Base-by-base conservation (phyloP, 2,888 invertebrate genomes). In the Ophion obscuratus region DNA sequence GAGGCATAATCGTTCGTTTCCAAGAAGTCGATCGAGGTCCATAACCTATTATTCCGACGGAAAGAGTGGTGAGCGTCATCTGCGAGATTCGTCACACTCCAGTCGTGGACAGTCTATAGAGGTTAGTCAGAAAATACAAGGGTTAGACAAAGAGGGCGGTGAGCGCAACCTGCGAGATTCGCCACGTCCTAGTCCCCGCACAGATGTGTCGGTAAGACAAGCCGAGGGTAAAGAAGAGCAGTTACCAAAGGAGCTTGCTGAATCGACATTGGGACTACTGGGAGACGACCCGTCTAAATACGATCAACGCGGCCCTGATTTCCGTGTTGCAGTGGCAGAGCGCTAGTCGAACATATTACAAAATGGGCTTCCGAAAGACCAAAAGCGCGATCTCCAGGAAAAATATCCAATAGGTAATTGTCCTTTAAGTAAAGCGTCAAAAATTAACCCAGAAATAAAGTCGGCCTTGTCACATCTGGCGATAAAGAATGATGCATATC, bases 381-480 rank as follows among this genome's bases (percentile, higher is more conserved):
- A 64, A 66, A 82, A 80, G 67, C 68, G 75, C 31, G 79, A 82
- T 27, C 76, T 84, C 14, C 84, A 79, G 11, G 76, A 68, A 0
- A 87, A 84, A 61, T 84, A 82, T 47, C 80, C 82, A 68, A 82
- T 84, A 2, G 84, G 76, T 17, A 84, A 86, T 31, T 84, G 84
- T 57, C 82, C n/a, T 47, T 62, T 75, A 11, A 79, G 44, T 11
- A 76, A 71, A 62, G 84, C 84, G 14, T 84, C 84, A 44, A 84
- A 81, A 40, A 17, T 86, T 44, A 82, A 84, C 57, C 84, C 47
- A 0, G 80, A 87, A 59, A 67, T 84, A 2, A 87, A 82, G 36
- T 59, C 80, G 2, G 84, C 82, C 2, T 31, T 84, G 73, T 79
- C 84, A 57, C 20, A 61, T 2, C 7, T 75, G 44, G 79, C 64